A percentile compares a stretch with the other conserved stretches of the same genome.
Evolutionary conservation across 2,113 vertebrate genomes (phyloP).

Genomic region (Pseudopipra pipra): DNA sequence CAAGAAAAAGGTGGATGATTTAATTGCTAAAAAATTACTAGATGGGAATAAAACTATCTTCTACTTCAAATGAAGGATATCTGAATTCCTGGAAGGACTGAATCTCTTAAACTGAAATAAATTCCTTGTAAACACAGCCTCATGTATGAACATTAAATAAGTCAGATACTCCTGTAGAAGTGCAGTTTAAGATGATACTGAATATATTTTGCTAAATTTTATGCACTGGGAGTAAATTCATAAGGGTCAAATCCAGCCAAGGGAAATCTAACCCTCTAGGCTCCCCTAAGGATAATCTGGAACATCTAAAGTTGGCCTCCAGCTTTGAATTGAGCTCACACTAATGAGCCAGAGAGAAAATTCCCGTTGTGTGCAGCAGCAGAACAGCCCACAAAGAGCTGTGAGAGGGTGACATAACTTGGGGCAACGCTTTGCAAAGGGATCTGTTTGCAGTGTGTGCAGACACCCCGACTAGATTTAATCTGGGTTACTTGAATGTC

Average conservation of each 20-base stretch:
- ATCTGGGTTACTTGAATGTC: not conserved
- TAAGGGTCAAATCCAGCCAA: not conserved
- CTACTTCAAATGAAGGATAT: not conserved
- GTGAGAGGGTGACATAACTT: not conserved
- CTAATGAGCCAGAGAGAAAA: not conserved
- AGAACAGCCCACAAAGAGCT: not conserved
- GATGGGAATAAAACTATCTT: not conserved
- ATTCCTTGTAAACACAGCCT: not conserved
- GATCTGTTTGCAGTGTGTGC: not conserved
- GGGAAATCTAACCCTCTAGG: not conserved
- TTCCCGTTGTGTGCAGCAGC: not conserved
- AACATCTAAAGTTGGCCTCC: not conserved
- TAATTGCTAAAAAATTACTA: not conserved
- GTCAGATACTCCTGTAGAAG: not conserved
- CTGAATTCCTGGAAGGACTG: not conserved
- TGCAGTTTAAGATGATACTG: not conserved
- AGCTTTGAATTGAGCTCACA: not conserved
- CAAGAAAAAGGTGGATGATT: not conserved
- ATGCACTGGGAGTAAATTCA: not conserved
- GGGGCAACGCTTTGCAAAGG: not conserved
- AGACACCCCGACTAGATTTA: not conserved
- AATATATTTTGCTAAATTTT: not conserved
- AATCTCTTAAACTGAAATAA: not conserved
- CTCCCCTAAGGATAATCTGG: not conserved
- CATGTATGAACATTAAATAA: not conserved